Conservation (phyloP, 2,797 vertebrate genomes). For the Potorous gilbertii region DNA sequence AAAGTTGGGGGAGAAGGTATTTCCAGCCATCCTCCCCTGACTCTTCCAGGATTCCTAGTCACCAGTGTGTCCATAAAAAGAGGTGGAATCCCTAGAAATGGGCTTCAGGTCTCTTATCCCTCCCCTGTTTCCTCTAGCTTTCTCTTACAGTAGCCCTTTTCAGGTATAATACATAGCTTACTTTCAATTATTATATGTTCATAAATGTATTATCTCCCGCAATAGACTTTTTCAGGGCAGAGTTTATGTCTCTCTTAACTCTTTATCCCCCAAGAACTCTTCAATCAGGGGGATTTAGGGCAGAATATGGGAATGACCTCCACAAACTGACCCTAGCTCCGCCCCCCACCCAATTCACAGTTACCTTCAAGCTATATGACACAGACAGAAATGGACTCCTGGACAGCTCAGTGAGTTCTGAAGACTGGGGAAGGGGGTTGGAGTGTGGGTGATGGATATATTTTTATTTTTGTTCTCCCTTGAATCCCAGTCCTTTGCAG, state of each 20-base stretch:
- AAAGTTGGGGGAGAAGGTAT: neutral
- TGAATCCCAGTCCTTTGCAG: slow-evolving; percentile 14
- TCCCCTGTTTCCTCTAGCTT: slow-evolving; percentile 44
- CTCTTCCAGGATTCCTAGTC: slow-evolving; percentile 58
- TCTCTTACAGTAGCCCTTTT: slow-evolving; percentile 6
- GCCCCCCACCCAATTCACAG: slow-evolving; percentile 79
- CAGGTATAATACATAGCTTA: neutral
- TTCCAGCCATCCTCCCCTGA: slow-evolving; percentile 9
- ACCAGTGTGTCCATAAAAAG: slow-evolving; percentile 7
- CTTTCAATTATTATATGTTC: slow-evolving; percentile 8
- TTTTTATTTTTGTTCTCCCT: slow-evolving; percentile 19
- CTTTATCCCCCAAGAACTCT: slow-evolving; percentile 11
- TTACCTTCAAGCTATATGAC: slow-evolving; percentile 95
- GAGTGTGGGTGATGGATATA: slow-evolving; percentile 28
- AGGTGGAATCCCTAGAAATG: slow-evolving; percentile 34
- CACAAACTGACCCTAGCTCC: slow-evolving; percentile 57
- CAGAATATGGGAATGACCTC: slow-evolving; percentile 28
- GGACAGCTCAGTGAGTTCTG: slow-evolving; percentile 92
- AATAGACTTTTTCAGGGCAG: neutral
- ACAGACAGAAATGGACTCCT: slow-evolving; percentile 94
- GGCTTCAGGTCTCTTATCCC: neutral
- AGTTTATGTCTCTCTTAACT: neutral
- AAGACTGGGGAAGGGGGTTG: slow-evolving; percentile 27
- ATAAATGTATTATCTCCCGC: neutral
- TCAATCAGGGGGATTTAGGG: slow-evolving; percentile 16